Conservation (phyloP, 2,888 invertebrate genomes). For the Adelphocoris suturalis region DNA sequence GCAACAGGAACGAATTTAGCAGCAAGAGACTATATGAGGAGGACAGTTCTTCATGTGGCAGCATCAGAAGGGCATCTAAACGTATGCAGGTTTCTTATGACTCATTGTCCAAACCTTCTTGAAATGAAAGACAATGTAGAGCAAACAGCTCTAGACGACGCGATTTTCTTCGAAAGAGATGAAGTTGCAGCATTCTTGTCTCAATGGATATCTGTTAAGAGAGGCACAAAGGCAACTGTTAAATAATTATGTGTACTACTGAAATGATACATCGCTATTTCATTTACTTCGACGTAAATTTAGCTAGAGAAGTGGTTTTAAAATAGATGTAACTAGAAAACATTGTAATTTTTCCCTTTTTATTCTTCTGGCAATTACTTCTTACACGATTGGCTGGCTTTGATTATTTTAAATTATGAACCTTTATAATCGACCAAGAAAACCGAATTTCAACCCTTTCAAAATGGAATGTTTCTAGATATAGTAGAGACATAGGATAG, state of each 20-base stretch:
- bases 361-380: too few relatives aligned
- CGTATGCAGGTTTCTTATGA: conserved; percentile 35
- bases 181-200: conserved; percentile 39
- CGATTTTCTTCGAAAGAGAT: conserved; percentile 50
- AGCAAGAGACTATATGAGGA: conserved; percentile 40
- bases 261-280: not conserved
- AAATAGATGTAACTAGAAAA: too few relatives aligned
- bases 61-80: conserved; percentile 37
- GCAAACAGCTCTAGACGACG: conserved; percentile 66
- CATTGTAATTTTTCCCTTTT: too few relatives aligned
- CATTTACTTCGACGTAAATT: not conserved
- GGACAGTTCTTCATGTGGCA: conserved; percentile 52
- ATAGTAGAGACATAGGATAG: too few relatives aligned
- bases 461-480: too few relatives aligned
- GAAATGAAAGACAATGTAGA: conserved; percentile 61
- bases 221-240: conserved; percentile 14
- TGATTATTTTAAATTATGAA: too few relatives aligned
- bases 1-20: conserved; percentile 29
- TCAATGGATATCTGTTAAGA: conserved; percentile 37
- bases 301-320: not conserved
- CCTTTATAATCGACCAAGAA: too few relatives aligned
- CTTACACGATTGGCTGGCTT: too few relatives aligned
- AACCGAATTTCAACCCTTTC: too few relatives aligned
- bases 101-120: conserved; percentile 48
- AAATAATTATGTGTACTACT: not conserved